These are phyloP conservation scores for Cephus pygmeus DNA, from an alignment of 2,888 invertebrate species.

Conservation along the genomic window DNA sequence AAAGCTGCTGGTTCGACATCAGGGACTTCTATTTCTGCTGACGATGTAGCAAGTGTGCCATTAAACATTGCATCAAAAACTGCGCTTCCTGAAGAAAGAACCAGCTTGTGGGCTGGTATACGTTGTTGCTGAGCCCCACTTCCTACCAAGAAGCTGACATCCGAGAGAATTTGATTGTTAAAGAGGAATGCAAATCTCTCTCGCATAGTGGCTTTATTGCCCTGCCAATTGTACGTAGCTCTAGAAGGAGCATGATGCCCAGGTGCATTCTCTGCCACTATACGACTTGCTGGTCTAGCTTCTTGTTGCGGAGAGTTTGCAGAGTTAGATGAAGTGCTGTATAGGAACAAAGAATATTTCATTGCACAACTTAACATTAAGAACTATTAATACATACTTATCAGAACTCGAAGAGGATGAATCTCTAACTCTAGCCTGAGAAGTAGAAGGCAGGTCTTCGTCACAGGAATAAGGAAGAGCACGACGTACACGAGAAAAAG, in stretches of 20 bases:
- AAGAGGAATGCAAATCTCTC: conserved; percentile 79
- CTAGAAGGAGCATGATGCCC: background rate
- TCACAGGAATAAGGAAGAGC: conserved; percentile 49
- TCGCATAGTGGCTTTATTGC: conserved; percentile 79
- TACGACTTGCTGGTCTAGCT: conserved; percentile 37
- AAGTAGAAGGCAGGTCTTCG: conserved; percentile 51
- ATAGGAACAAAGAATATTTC: conserved; percentile 26
- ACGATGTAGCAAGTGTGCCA: conserved; percentile 76
- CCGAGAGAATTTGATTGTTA: conserved; percentile 75
- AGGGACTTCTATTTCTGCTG: conserved; percentile 81
- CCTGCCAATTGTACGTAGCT: conserved; percentile 74
- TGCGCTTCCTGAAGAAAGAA: conserved; percentile 83
- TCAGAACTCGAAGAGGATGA: conserved; percentile 29
- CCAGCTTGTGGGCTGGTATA: conserved; percentile 84
- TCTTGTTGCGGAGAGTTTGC: conserved; percentile 47
- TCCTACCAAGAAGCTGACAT: conserved; percentile 84
- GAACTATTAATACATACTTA: conserved; percentile 17
- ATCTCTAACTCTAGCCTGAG: conserved; percentile 41
- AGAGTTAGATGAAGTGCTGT: conserved; percentile 54
- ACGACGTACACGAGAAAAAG: conserved; percentile 48
- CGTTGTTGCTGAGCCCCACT: conserved; percentile 75
- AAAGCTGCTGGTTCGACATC: conserved; percentile 88
- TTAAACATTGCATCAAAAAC: conserved; percentile 91
- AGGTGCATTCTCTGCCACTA: conserved; percentile 19
- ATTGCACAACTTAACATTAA: background rate